Percentiles rank a stretch among this genome's conserved stretches.
phyloP scores from a whole-genome alignment of 2,113 vertebrate genomes.

The Pelodiscus sinensis region DNA sequence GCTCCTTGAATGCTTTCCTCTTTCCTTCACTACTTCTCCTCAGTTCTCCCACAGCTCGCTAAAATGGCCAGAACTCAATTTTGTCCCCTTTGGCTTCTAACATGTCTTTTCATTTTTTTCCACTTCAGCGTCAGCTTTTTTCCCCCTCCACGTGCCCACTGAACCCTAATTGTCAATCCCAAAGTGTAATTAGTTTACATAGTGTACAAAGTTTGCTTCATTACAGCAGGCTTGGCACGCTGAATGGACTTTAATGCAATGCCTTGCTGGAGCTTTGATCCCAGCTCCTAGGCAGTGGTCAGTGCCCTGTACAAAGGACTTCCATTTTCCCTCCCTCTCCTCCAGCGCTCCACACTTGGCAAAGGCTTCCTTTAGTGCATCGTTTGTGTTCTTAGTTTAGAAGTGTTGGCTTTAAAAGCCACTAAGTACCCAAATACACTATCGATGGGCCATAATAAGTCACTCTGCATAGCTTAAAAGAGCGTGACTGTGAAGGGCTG shows the following conservation, averaged over 20 bases:
- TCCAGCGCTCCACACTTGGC: not conserved
- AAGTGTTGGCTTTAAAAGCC: not conserved
- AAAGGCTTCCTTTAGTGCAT: constrained; percentile 5
- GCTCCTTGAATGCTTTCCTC: not conserved
- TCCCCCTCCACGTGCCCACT: constrained; percentile 3
- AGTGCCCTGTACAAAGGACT: constrained; percentile 21
- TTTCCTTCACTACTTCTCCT: constrained; percentile 1
- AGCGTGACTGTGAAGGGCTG: not conserved
- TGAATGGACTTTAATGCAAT: constrained; percentile 59
- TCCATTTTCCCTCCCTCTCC: not conserved
- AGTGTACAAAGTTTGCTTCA: constrained; percentile 62
- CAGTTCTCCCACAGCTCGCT: not conserved
- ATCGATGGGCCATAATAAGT: not conserved
- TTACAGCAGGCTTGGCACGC: constrained; percentile 46
- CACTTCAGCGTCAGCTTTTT: constrained; percentile 56
- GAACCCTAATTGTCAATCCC: constrained; percentile 61
- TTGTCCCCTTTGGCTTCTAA: constrained; percentile 45
- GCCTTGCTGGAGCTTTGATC: constrained; percentile 53
- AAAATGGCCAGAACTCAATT: not conserved
- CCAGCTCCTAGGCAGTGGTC: not conserved
- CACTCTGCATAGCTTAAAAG: not conserved
- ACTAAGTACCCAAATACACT: not conserved
- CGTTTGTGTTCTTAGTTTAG: not conserved
- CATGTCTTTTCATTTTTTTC: constrained; percentile 38
- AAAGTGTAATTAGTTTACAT: constrained; percentile 63